Evolutionary conservation across 2,888 invertebrate genomes (phyloP), one percentile per base, ranked within the genome.

Genomic region (Tetragnatha montana): DNA sequence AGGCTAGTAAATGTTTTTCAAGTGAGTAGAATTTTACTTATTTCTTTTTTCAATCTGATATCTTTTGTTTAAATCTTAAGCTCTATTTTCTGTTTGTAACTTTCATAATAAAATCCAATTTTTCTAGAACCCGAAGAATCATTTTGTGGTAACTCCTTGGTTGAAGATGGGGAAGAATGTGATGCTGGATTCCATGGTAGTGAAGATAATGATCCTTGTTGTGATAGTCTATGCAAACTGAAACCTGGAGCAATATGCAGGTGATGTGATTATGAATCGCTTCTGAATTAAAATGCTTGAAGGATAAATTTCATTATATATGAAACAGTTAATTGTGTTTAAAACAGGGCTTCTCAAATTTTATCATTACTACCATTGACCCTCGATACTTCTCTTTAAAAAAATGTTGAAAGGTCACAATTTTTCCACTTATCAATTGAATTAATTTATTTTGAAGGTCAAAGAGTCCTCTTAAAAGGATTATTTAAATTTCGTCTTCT

Each of bases 161-260:
- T 99, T 0, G 98, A 99, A 93, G 97, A 97, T 4, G 98, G 97
- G 91, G 99, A 99, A 93, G 97, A 99, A 93, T 99, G 99, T 93
- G 99, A 99, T 93, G 98, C 98, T 49, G 99, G 99, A 1, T 94
- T 98, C 50, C 94, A 98, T 8, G 98, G 98, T 93, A 97, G 97
- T 0, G 98, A 98, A 93, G 97, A 98, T 93, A 97, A 97, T 92
- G 98, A 98, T 93, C 95, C 96, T 90, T 99, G 99, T 93, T 99
- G 98, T 93, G 97, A 97, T 93, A 97, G 97, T 93, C 96, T 97
- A 93, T 99, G 99, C 93, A 97, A 97, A 93, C 94, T 99, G 75
- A 95, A 97, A 80, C 96, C 96, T 93, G 96, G 96, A n/a, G 97
- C 98, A 21, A 96, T 96, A 91, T 98, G 98, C 95, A 97, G 96